Evolutionary conservation across 1,140 invertebrate species (phyloP).

Genomic region (Pseudobourletiella spinata): DNA sequence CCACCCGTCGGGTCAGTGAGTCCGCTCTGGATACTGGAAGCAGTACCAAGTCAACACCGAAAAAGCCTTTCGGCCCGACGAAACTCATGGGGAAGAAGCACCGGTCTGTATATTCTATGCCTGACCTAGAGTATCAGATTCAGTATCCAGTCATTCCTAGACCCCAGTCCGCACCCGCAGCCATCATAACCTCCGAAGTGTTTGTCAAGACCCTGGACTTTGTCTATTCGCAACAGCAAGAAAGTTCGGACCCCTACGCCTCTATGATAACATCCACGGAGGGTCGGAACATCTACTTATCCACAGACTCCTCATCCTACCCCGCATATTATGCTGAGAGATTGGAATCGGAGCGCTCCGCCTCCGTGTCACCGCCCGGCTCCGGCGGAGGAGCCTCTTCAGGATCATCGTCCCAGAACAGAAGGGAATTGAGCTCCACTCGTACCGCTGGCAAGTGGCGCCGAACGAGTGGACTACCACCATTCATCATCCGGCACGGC

Average conservation of each 20-base stretch:
- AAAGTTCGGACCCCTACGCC: neutral
- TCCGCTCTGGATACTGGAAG: neutral
- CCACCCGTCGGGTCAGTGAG: neutral
- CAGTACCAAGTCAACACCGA: neutral
- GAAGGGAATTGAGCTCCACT: no score
- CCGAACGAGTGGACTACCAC: no score
- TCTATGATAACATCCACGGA: no score
- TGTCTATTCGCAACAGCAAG: constrained; percentile 20
- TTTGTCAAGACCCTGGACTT: constrained; percentile 30
- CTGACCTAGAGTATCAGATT: constrained; percentile 32
- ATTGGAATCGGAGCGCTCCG: no score
- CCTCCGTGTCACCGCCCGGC: no score
- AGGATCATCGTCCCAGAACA: neutral
- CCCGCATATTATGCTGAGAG: no score
- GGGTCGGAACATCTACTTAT: no score
- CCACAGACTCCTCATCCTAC: no score
- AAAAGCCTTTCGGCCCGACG: constrained; percentile 25
- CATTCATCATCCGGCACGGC: no score
- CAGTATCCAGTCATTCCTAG: constrained; percentile 24
- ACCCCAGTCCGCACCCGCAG: constrained; percentile 29
- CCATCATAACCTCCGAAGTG: constrained; percentile 33
- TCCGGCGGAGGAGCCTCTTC: neutral
- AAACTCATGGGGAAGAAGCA: constrained; percentile 26
- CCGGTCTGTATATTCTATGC: constrained; percentile 28
- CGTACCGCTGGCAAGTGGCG: no score